Conservation (phyloP, 2,888 invertebrate species). For the Omphaloscelis lunosa region DNA sequence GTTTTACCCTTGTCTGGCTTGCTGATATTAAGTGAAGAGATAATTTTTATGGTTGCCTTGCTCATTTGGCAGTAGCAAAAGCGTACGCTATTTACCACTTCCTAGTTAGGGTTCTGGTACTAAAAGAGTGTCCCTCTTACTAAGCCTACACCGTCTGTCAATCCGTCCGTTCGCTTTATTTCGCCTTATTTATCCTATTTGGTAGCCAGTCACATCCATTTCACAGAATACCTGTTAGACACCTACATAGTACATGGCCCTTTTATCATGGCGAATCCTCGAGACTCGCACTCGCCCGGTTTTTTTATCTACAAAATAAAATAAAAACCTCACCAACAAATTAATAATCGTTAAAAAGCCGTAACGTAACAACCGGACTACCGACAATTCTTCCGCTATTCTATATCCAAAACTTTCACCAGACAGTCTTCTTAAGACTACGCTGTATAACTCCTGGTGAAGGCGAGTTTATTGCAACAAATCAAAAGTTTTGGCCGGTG, state of each 20-base stretch:
- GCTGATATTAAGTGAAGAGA: constrained; percentile 14
- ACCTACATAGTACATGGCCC: background rate
- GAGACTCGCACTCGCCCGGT: background rate
- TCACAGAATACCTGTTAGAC: background rate
- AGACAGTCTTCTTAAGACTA: constrained; percentile 30
- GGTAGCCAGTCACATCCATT: background rate
- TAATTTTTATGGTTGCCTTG: constrained; percentile 16
- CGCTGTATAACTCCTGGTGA: constrained; percentile 61
- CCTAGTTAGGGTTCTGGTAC: background rate
- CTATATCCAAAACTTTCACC: background rate
- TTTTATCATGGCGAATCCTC: background rate
- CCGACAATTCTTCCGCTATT: background rate
- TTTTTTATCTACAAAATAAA: background rate
- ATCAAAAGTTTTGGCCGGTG: constrained; percentile 73
- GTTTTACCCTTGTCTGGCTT: constrained; percentile 27
- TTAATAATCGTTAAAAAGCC: background rate
- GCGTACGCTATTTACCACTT: background rate
- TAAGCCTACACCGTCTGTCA: too few species aligned
- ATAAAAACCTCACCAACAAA: background rate
- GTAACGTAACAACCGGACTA: background rate
- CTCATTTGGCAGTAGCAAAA: constrained; percentile 4
- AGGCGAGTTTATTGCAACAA: constrained; percentile 78
- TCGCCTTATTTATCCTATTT: background rate
- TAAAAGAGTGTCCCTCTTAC: background rate
- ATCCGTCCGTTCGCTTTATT: too few species aligned